Conservation (phyloP, 2,113 vertebrate genomes). For the Malurus melanocephalus region DNA sequence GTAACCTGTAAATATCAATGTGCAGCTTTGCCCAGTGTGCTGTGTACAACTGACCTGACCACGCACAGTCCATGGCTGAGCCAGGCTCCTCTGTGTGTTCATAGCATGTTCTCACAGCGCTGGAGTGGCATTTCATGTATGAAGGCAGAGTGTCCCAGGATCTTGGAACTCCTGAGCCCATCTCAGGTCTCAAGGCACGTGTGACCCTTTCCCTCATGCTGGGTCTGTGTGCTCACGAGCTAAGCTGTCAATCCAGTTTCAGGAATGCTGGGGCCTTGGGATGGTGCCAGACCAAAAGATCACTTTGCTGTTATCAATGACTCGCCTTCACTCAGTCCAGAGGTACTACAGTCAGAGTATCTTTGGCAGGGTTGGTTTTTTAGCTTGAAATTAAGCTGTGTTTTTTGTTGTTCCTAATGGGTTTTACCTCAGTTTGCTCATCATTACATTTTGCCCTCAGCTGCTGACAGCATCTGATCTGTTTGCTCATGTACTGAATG, state of each 20-base stretch:
- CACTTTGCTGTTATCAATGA: fast-evolving
- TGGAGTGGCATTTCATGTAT: background rate
- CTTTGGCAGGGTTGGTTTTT: background rate
- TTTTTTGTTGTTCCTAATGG: background rate
- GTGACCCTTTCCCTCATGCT: background rate
- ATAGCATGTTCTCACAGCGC: background rate
- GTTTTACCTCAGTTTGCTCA: background rate
- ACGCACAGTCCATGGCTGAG: background rate
- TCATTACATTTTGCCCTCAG: background rate
- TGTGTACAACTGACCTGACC: background rate
- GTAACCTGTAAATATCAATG: background rate
- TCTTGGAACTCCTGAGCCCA: background rate
- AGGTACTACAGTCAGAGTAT: background rate
- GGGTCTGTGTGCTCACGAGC: background rate
- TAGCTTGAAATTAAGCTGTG: background rate
- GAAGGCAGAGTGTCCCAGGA: background rate
- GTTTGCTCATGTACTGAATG: background rate
- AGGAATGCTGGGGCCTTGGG: background rate
- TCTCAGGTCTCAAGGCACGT: fast-evolving
- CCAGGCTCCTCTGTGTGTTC: background rate
- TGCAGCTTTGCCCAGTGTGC: background rate
- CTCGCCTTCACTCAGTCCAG: background rate
- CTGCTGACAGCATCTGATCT: background rate
- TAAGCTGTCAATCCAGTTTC: background rate
- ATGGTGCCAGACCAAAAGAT: background rate